Conservation (phyloP, 2,797 vertebrate genomes). For the Myoxocephalus aenaeus region DNA sequence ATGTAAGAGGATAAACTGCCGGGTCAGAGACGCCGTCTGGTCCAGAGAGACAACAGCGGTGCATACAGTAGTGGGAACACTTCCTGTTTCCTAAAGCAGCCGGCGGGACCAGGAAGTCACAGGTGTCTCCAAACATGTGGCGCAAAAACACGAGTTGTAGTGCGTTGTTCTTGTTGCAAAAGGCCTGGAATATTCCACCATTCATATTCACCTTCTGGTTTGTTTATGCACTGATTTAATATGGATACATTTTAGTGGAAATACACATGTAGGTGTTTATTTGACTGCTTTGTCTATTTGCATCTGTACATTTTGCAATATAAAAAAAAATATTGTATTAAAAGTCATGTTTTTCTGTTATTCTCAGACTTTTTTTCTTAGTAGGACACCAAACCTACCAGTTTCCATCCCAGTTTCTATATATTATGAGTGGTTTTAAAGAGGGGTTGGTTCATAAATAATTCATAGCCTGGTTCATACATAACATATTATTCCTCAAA, state of each 20-base stretch:
- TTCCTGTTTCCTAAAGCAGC: not conserved
- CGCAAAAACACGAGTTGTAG: not conserved
- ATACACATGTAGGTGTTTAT: too few relatives aligned
- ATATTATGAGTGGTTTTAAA: not conserved
- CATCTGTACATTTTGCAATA: too few relatives aligned
- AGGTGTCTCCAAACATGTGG: not conserved
- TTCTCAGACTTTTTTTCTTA: not conserved
- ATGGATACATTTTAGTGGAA: too few relatives aligned
- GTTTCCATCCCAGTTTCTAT: not conserved
- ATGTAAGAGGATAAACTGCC: conserved; percentile 70
- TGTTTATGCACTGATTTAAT: too few relatives aligned
- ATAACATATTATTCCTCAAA: not conserved
- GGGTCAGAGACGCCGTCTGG: conserved; percentile 52
- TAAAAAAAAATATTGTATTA: too few relatives aligned
- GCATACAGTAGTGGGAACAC: conserved; percentile 17
- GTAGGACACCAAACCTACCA: not conserved
- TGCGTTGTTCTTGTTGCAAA: too few relatives aligned
- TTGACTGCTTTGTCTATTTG: too few relatives aligned
- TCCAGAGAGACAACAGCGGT: conserved; percentile 40
- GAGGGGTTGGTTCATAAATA: not conserved
- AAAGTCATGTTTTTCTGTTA: too few relatives aligned
- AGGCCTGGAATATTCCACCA: too few relatives aligned
- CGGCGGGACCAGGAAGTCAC: not conserved
- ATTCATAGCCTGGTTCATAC: not conserved
- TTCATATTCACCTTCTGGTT: too few relatives aligned